Base-by-base conservation (phyloP, 2,888 invertebrate genomes). In the Saturnia japonica region DNA sequence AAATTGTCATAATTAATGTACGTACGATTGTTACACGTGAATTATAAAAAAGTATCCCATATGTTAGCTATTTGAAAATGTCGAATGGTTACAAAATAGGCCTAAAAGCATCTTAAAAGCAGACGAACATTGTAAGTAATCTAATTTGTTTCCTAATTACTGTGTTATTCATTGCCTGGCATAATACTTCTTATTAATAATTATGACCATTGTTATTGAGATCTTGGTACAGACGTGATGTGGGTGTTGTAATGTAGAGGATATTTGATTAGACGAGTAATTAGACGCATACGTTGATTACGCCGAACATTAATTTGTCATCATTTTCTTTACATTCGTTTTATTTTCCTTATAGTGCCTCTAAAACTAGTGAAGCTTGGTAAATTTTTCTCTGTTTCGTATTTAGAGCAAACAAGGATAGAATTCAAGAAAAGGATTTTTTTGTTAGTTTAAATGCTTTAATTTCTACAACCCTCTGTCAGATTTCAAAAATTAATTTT, bases 131-230 rank as follows among this genome's bases (percentile, higher is more conserved):
- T 40, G 40, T 66, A 12, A 40, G 70, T 70, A 70, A 70, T 70
- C 66, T 68, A 70, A 70, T 70, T 68, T 67, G 60, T 68, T 34
- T 57, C 60, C 22, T 70, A 70, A 60, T 67, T 70, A 70, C 67
- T 47, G 43, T 43, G 57, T 45, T 69, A 70, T 70, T 70, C 57
- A 70, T 70, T 57, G 66, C 70, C 22, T 51, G 51, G 34, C 42
- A 70, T 69, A 28, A 68, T 69, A 60, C 47, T 34, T 57, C 42
- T 67, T 60, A 69, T 47, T 70, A 66, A 70, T 66, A 70, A 70
- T 70, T 51, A 67, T 28, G 22, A 42, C 42, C 42, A 67, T 70
- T 64, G 40, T 64, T 70, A 70, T 60, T 69, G 43, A 43, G 42
- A 43, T 28, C 57, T 69, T 64, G 51, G 25, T 66, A 25, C 51